phyloP scores from a whole-genome alignment of 2,113 vertebrate species.

The Callaeas wilsoni region DNA sequence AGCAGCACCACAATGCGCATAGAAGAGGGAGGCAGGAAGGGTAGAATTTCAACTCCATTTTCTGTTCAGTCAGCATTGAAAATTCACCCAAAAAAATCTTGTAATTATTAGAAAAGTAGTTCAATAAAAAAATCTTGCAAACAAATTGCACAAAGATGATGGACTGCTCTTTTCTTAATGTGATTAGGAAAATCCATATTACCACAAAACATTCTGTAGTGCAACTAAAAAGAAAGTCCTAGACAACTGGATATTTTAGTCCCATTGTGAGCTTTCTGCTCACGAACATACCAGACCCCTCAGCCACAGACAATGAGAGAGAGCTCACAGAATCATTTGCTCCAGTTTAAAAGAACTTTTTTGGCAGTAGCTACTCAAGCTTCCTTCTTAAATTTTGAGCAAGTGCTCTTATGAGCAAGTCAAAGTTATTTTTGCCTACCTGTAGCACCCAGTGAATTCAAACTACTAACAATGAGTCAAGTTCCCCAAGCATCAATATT shows the following conservation, averaged over 20 bases:
- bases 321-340: background rate
- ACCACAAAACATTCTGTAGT: background rate
- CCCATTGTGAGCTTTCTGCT: background rate
- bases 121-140: background rate
- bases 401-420: background rate
- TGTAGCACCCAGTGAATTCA: background rate
- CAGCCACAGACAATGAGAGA: background rate
- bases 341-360: background rate
- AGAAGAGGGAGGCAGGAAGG: background rate
- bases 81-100: background rate
- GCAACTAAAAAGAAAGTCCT: background rate
- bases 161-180: background rate
- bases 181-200: background rate
- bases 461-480: background rate
- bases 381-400: background rate
- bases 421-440: background rate
- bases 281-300: background rate
- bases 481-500: background rate
- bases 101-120: background rate
- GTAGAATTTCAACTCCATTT: background rate
- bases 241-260: background rate
- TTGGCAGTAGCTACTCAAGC: background rate
- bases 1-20: fast-evolving
- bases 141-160: background rate
- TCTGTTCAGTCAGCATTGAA: background rate